Evolutionary conservation across 37 sponge, comb jelly and placozoan species (phyloP), one percentile per base, ranked within the genome.

Genomic region (Cladorhizidae sp.): DNA sequence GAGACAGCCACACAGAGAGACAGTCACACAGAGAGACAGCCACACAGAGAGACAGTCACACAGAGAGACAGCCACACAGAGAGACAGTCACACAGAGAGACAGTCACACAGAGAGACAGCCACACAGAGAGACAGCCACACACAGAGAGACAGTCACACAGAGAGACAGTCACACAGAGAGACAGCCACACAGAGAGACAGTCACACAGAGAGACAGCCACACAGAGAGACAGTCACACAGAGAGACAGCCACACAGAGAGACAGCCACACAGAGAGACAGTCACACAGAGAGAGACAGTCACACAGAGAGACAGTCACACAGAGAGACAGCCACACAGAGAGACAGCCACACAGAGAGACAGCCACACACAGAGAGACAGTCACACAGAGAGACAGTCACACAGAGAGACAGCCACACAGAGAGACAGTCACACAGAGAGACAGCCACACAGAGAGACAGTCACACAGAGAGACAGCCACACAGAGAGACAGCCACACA

Each of bases 361-460:
- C 9, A 15, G 62, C 15, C 29, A 29, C 14, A 61, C 14, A 23
- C 5, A 61, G 12, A 61, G 12, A 29, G 6, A 28, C 29, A 61
- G 25, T 17, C 25, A n/a, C n/a, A n/a, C n/a, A n/a, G n/a, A n/a
- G n/a, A n/a, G n/a, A 45, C 49, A 45, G 49, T 12, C 9, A 45
- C n/a, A n/a, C n/a, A n/a, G n/a, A n/a, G n/a, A n/a, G n/a, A n/a
- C n/a, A 45, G 49, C 8, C 9, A 45, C 8, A 45, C 49, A 45
- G 5, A 12, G 8, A 45, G 49, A 45, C 49, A 45, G 49, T 5
- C 5, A 45, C 8, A 70, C 71, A 41, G 80, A 64, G 38, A 91
- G 56, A 28, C 78, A 76, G 41, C 86, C 37, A 87, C 86, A 64
- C 40, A 61, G 32, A 23, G 56, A 31, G 33, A 7, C 26, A n/a